phyloP scores from a whole-genome alignment of 2,113 vertebrate species.

The Macaca mulatta region DNA sequence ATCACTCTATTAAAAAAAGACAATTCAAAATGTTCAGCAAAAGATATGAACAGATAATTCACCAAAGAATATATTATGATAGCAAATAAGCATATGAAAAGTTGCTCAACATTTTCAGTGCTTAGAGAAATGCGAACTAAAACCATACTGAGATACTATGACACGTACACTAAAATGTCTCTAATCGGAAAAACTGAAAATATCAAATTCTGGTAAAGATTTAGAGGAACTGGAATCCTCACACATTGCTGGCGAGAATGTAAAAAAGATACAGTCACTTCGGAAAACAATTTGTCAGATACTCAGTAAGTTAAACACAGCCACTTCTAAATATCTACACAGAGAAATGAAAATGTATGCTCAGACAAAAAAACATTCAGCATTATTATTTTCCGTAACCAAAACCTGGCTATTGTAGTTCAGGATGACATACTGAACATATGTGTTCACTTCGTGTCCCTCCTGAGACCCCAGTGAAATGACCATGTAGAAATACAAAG shows the following conservation, averaged over 20 bases:
- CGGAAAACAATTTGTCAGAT: background rate
- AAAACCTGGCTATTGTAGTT: background rate
- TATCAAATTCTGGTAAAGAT: background rate
- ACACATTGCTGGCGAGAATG: background rate
- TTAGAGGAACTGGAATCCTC: background rate
- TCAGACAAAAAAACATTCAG: background rate
- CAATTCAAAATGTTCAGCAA: background rate
- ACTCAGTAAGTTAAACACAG: background rate
- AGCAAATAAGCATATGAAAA: background rate
- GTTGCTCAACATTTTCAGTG: background rate
- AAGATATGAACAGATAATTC: background rate
- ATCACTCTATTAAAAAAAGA: background rate
- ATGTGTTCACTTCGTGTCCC: background rate
- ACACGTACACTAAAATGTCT: background rate
- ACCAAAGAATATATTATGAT: background rate
- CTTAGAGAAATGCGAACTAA: background rate
- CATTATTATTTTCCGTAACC: background rate
- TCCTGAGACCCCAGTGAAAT: background rate
- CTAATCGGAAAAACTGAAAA: background rate
- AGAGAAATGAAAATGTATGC: background rate
- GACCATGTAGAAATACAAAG: background rate
- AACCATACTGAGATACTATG: background rate
- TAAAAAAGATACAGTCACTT: background rate
- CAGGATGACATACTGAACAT: background rate
- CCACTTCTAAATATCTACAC: background rate